phyloP scores from a whole-genome alignment of 1,140 invertebrate species.

The Trichonephila inaurata region DNA sequence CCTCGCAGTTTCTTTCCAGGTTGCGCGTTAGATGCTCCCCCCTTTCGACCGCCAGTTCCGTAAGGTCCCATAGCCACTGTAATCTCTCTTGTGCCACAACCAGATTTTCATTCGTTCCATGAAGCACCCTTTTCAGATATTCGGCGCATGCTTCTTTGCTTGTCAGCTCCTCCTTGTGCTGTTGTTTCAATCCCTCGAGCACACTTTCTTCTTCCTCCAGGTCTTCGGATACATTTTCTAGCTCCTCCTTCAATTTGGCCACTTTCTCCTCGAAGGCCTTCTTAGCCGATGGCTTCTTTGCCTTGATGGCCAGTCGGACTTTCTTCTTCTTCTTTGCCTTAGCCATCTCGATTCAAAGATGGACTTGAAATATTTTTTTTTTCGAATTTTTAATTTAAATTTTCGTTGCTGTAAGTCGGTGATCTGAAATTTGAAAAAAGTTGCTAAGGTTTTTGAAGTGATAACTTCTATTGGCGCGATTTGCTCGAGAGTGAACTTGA shows the following conservation, averaged over 20 bases:
- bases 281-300: slow-evolving; percentile 31
- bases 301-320: neutral
- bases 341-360: neutral
- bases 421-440: no score
- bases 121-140: neutral
- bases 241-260: neutral
- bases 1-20: neutral
- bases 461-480: no score
- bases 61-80: neutral
- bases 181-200: neutral
- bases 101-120: neutral
- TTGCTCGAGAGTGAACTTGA: no score
- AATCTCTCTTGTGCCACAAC: neutral
- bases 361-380: neutral
- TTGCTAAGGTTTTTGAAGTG: no score
- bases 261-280: neutral
- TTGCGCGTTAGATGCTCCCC: neutral
- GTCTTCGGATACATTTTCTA: neutral
- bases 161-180: neutral
- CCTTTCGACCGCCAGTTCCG: neutral
- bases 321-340: neutral
- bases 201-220: neutral
- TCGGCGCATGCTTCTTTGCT: slow-evolving; percentile 3
- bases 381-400: neutral
- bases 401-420: no score